phyloP scores from a whole-genome alignment of 37 sponge, comb jelly and placozoan species.

The Diacarnus erythraeanus region DNA sequence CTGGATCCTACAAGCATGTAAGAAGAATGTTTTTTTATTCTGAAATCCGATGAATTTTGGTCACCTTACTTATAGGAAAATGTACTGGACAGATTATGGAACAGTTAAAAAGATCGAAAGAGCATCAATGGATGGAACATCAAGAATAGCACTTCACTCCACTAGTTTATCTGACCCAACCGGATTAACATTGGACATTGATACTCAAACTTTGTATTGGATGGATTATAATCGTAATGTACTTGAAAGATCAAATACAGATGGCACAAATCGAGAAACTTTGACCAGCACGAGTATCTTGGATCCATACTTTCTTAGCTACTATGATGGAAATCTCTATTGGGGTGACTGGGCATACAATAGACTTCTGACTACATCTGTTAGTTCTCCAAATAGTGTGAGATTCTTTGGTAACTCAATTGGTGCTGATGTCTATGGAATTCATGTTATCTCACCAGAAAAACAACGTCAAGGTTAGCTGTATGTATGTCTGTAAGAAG shows the following conservation, averaged over 20 bases:
- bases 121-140: slow-evolving; percentile 69
- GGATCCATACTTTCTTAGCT: slow-evolving; percentile 40
- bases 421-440: not conserved
- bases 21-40: not conserved
- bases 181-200: slow-evolving; percentile 26
- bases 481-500: not conserved
- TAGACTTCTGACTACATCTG: not conserved
- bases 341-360: slow-evolving; percentile 62
- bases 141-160: slow-evolving; percentile 26
- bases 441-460: slow-evolving; percentile 8
- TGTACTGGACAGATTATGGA: slow-evolving; percentile 75
- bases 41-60: not conserved
- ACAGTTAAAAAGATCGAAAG: slow-evolving; percentile 42
- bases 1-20: slow-evolving; percentile 15
- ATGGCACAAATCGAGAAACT: slow-evolving; percentile 19
- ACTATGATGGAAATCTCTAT: slow-evolving; percentile 47
- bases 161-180: slow-evolving; percentile 13
- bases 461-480: slow-evolving; percentile 15
- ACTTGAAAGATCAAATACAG: slow-evolving; percentile 12
- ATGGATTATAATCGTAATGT: not conserved
- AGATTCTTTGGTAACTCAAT: not conserved
- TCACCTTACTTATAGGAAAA: slow-evolving; percentile 8
- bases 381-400: not conserved
- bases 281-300: not conserved
- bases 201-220: slow-evolving; percentile 34